Evolutionary conservation across 2,888 invertebrate species (phyloP).

Genomic region (Arctia plantaginis): DNA sequence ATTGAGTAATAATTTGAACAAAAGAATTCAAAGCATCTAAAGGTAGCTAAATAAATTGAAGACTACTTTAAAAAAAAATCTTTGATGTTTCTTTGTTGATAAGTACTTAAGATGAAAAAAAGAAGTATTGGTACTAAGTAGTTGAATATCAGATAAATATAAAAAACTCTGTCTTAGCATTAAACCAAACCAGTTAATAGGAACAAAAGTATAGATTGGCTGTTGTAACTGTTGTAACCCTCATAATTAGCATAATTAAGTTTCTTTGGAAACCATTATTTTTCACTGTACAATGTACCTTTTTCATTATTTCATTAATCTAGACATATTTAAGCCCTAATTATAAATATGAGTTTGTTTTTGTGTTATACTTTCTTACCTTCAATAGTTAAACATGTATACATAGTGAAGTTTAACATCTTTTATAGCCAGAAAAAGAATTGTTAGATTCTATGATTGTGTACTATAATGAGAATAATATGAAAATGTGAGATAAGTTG

Average conservation of each 20-base stretch:
- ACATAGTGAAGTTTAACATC: too few relatives aligned
- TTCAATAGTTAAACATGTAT: too few relatives aligned
- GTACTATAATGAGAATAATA: too few relatives aligned
- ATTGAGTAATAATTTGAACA: background rate
- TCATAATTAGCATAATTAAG: background rate
- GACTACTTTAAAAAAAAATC: background rate
- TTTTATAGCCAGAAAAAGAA: too few relatives aligned
- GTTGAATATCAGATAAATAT: background rate
- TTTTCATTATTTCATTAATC: too few relatives aligned
- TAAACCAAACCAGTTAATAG: background rate
- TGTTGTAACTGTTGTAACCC: background rate
- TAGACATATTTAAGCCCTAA: too few relatives aligned
- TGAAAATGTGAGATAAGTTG: too few relatives aligned
- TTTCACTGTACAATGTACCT: background rate
- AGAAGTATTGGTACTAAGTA: background rate
- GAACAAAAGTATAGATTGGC: background rate
- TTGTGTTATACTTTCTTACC: too few relatives aligned
- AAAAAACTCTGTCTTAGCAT: background rate
- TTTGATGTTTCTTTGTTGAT: too few relatives aligned
- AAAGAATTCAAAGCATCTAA: background rate
- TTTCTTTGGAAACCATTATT: background rate
- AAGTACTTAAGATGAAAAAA: background rate
- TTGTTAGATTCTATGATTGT: too few relatives aligned
- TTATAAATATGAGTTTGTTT: too few relatives aligned
- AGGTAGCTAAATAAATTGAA: background rate